Evolutionary conservation across 2,888 invertebrate species (phyloP).

Genomic region (Drosophila sordidapex): DNA sequence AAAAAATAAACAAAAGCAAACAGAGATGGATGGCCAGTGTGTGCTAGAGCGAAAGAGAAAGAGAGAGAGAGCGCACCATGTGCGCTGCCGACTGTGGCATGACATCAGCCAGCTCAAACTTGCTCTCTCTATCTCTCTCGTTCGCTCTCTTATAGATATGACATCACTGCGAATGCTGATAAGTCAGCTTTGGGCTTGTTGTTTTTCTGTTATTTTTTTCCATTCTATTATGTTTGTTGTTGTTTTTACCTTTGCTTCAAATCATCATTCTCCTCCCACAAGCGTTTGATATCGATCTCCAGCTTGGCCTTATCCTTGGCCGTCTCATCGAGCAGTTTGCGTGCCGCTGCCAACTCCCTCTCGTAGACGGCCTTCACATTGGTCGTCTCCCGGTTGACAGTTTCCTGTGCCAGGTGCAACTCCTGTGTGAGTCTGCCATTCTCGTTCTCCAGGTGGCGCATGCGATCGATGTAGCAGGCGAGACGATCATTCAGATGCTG

Average conservation of each 20-base stretch:
- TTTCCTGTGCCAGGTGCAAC: slow-evolving; percentile 93
- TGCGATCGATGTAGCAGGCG: slow-evolving; percentile 97
- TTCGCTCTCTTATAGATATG: slow-evolving; percentile 38
- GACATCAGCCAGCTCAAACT: slow-evolving; percentile 60
- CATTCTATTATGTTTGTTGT: background rate
- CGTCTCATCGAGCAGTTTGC: slow-evolving; percentile 96
- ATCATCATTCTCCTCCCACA: slow-evolving; percentile 94
- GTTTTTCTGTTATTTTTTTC: background rate
- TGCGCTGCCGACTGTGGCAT: slow-evolving; percentile 49
- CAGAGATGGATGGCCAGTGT: slow-evolving; percentile 10
- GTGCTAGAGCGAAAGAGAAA: slow-evolving; percentile 6
- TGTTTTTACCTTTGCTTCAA: slow-evolving; percentile 88
- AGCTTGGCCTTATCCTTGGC: slow-evolving; percentile 96
- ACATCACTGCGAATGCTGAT: slow-evolving; percentile 66
- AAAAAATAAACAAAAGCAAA: slow-evolving; percentile 71
- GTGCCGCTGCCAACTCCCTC: slow-evolving; percentile 95
- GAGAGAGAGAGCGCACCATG: slow-evolving; percentile 42
- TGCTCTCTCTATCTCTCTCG: background rate
- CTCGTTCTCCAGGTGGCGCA: slow-evolving; percentile 95
- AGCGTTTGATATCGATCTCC: slow-evolving; percentile 95
- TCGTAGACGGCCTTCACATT: slow-evolving; percentile 97
- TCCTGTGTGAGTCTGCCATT: slow-evolving; percentile 94
- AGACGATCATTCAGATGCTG: slow-evolving; percentile 98
- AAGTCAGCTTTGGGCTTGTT: slow-evolving; percentile 27
- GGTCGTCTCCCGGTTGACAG: slow-evolving; percentile 93